Evolutionary conservation across 2,888 invertebrate genomes (phyloP), one percentile per base, ranked within the genome.

Genomic region (Epinotia demarniana): DNA sequence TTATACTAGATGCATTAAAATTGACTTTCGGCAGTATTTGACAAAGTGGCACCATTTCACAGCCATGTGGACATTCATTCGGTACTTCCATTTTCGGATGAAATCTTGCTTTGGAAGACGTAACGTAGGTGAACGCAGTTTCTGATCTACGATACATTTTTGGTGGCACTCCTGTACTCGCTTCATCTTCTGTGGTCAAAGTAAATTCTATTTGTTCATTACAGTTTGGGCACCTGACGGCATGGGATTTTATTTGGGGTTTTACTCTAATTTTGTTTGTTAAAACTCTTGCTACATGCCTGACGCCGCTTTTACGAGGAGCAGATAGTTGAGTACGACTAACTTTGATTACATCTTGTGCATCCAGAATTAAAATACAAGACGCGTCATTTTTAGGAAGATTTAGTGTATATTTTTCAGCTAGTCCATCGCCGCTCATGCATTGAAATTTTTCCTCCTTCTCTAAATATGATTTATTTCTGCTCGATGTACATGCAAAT

Each of bases 31-130:
- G 88, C 74, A 91, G 78, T 78, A 92, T 86, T 80, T 93, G 92
- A 76, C 92, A 92, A 27, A 91, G 79, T 2, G 92, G 92, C 27
- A 92, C 80, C 68, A 91, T 78, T 77, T 92, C 92, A 78, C 92
- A 92, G 18, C 84, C 83, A 78, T 92, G 92, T 8, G 67, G 75
- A 74, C 92, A 92, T 43, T 81, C 72, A 64, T 88, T 88, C 60
- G 78, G 80, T 62, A 87, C 80, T 18, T 82, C 80, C n/a, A 23
- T 27, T 55, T 73, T 77, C 33, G 77, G 76, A 70, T 79, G 64
- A n/a, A 64, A 76, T 67, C 80, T 46, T 58, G 39, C 58, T 60
- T n/a, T 85, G 18, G 82, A 76, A 69, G 83, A 81, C 16, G 80
- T 77, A 79, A 78, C 81, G 66, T 80, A 85, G 18, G 84, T 79